Evolutionary conservation across 2,888 invertebrate species (phyloP), one percentile per base, ranked within the genome.

Genomic region (Hedya salicella): DNA sequence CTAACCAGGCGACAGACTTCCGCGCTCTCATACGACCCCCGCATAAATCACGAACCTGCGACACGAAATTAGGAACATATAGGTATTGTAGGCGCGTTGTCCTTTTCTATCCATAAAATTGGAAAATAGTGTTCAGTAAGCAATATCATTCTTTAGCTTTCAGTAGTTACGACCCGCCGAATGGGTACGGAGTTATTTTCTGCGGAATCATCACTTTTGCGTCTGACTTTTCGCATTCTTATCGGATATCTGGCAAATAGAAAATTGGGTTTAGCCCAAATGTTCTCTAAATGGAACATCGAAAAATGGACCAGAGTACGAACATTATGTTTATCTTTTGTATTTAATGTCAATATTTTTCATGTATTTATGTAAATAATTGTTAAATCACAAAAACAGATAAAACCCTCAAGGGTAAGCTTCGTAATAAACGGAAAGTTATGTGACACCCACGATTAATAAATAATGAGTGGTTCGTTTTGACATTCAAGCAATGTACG

Each of bases 191-290:
- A 44, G 17, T 52, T 71, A 25, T 44, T 53, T 60, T 73, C 59
- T 63, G 64, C 70, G 62, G 61, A 70, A 68, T 71, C 70, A 71
- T 72, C 70, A 9, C 68, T 70, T 69, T 73, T 56, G 70, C 73
- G 68, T 69, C 70, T 75, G 73, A 74, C 74, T 77, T 76, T 74
- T 73, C 65, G 75, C 73, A 75, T 70, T 71, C 64, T 71, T 70
- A 69, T 73, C 70, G 67, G 65, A 73, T 69, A 72, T 73, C 52
- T n/a, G 9, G 13, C 11, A 48, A 62, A 70, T 68, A 57, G 17
- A 50, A 44, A 57, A 57, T 32, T 17, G 14, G 48, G 30, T 48
- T 42, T 59, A 36, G 9, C 53, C 16, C 54, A 42, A 56, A 36
- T 36, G 14, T 54, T 68, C 59, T 60, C 46, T 44, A 53, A 65